Evolutionary conservation across 2,113 vertebrate genomes (phyloP).

Genomic region (Cyphomyrus discorhynchus): DNA sequence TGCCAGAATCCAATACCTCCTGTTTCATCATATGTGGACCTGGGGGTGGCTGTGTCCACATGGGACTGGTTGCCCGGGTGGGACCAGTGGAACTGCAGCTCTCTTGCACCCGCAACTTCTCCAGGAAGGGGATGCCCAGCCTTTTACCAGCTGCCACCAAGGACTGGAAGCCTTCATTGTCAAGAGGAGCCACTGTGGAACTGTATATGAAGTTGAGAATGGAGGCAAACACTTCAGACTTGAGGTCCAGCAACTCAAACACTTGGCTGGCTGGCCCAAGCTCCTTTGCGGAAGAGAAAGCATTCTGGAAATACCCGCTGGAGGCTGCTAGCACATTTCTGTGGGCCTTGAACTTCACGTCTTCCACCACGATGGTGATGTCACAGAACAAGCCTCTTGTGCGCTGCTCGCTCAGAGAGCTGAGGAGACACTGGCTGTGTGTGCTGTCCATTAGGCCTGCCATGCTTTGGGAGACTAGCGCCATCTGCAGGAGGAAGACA

Average conservation of each 20-base stretch:
- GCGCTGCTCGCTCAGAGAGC: constrained; percentile 79
- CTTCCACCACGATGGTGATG: constrained; percentile 94
- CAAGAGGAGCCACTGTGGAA: constrained; percentile 75
- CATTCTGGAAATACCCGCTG: constrained; percentile 97
- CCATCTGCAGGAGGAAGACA: constrained; percentile 2
- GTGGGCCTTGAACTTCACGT: constrained; percentile 93
- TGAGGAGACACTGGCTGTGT: neutral
- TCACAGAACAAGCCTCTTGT: constrained; percentile 94
- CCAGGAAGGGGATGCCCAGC: constrained; percentile 91
- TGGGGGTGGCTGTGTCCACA: constrained; percentile 19
- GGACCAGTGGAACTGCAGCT: constrained; percentile 30
- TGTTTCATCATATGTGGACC: constrained; percentile 41
- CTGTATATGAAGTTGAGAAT: constrained; percentile 96
- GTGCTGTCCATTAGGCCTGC: constrained; percentile 3
- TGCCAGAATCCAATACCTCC: constrained; percentile 70
- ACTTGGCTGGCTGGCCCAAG: constrained; percentile 80
- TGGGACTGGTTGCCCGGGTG: constrained; percentile 16
- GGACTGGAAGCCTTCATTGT: constrained; percentile 69
- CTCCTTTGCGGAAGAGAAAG: constrained; percentile 69
- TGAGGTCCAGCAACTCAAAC: constrained; percentile 87
- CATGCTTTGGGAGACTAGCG: neutral
- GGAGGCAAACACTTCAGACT: constrained; percentile 91
- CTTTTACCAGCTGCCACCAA: constrained; percentile 85
- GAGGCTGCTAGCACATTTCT: constrained; percentile 93
- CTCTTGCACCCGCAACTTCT: constrained; percentile 64